Percentiles rank a stretch among this genome's conserved stretches.
These are phyloP conservation scores for Diadophis punctatus DNA, from an alignment of 2,113 vertebrate genomes.

Conservation along the genomic window DNA sequence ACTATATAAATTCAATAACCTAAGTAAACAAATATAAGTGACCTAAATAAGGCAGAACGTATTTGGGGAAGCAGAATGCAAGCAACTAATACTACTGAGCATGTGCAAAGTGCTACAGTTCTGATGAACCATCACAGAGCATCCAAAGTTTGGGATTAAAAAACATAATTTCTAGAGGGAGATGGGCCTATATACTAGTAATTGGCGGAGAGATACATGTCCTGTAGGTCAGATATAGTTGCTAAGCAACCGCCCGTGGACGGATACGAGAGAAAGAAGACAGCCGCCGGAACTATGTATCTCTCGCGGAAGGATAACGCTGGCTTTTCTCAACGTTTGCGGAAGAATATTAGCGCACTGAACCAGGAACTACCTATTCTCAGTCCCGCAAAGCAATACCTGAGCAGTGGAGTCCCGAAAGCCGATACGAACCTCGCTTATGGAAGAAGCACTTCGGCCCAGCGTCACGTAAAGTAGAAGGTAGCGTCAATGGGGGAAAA, in stretches of 20 bases:
- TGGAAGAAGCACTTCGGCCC: background rate
- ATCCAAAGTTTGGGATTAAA: background rate
- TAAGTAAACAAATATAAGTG: background rate
- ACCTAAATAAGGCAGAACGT: background rate
- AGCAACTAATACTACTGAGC: background rate
- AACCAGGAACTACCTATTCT: background rate
- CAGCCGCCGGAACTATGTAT: background rate
- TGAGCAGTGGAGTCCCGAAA: background rate
- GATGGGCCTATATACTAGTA: background rate
- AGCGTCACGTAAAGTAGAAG: background rate
- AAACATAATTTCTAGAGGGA: background rate
- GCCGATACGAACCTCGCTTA: background rate
- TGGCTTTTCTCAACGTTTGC: background rate
- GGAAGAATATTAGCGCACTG: background rate
- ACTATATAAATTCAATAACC: background rate
- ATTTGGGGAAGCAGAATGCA: background rate
- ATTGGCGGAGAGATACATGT: background rate
- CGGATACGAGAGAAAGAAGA: background rate
- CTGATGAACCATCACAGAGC: background rate
- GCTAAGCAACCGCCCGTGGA: background rate
- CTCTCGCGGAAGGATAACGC: background rate
- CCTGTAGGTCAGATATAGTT: rapidly evolving
- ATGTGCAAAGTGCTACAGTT: background rate
- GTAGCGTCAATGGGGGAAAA: background rate
- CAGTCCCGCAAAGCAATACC: background rate